Evolutionary conservation across 2,888 invertebrate species (phyloP).

Genomic region (Apotomis turbidana): DNA sequence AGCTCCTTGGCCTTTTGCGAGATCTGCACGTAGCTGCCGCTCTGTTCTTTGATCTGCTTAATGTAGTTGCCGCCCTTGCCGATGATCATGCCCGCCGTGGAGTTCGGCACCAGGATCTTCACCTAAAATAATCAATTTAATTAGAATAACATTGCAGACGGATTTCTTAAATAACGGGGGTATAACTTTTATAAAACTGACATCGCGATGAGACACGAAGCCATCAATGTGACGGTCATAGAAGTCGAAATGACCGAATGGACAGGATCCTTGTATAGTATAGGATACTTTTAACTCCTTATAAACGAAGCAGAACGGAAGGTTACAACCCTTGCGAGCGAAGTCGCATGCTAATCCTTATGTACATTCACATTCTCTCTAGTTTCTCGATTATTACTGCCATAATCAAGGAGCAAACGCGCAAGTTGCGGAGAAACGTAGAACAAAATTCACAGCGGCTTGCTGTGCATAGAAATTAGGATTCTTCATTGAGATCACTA

Average conservation of each 20-base stretch:
- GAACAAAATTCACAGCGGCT: neutral
- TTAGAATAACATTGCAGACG: neutral
- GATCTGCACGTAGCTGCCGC: constrained; percentile 97
- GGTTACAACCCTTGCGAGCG: too few species aligned
- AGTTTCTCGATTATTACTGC: neutral
- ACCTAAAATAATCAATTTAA: constrained; percentile 82
- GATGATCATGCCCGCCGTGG: constrained; percentile 98
- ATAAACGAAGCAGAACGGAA: too few species aligned
- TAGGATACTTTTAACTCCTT: too few species aligned
- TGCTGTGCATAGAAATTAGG: neutral
- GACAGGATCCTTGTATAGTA: too few species aligned
- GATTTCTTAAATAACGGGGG: too few species aligned
- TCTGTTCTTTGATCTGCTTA: constrained; percentile 97
- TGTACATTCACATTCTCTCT: neutral
- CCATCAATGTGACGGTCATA: too few species aligned
- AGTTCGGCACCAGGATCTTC: constrained; percentile 97
- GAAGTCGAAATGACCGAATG: too few species aligned
- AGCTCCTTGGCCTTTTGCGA: constrained; percentile 98
- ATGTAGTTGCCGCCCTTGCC: constrained; percentile 98
- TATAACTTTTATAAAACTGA: too few species aligned
- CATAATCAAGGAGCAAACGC: neutral
- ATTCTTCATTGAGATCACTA: neutral
- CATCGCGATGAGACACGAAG: too few species aligned
- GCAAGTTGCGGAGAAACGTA: neutral
- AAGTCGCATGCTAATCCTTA: too few species aligned